Base-by-base conservation (phyloP, 2,888 invertebrate genomes). In the Callimorpha dominula region DNA sequence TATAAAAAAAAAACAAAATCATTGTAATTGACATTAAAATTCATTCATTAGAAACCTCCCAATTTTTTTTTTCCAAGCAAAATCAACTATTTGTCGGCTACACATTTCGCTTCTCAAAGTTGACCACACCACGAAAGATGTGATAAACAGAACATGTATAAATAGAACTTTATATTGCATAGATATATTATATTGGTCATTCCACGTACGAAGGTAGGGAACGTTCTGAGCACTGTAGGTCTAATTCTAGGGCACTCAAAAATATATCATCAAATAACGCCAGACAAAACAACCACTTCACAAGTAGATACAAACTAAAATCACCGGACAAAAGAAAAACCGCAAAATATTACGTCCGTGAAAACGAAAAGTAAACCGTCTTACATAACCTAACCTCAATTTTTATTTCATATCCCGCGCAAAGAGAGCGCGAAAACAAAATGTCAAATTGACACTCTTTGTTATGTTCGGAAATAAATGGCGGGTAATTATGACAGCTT, bases 391-490 rank as follows among this genome's bases (percentile, higher is more conserved):
- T 49, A 70, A 72, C 63, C 71, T 75, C 52, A 70, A 64, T 68
- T 63, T 66, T 67, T 54, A 20, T 40, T 72, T 66, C 57, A 69
- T 65, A 20, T 62, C 66, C 46, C 70, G 67, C 70, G 66, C 63
- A 70, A 73, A 73, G 46, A 68, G 72, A 71, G 74, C 76, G 68
- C 69, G 49, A 71, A 65, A 69, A 65, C 57, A 54, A 54, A 77
- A 80, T 82, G 80, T 82, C 80, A 82, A 77, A 62, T 54, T 84
- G 81, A 84, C 81, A 78, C 67, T 60, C 66, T 64, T 79, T 79
- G 78, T 77, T 74, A 43, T 77, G 82, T 84, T 79, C 82, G 57
- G 72, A 78, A 83, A 81, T 66, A 65, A 81, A 80, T 74, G 78
- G 63, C 64, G 63, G 43, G 43, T 62, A 78, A 82, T 83, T 77